Conservation (phyloP, 2,888 invertebrate species). For the Loripinus fragilis region DNA sequence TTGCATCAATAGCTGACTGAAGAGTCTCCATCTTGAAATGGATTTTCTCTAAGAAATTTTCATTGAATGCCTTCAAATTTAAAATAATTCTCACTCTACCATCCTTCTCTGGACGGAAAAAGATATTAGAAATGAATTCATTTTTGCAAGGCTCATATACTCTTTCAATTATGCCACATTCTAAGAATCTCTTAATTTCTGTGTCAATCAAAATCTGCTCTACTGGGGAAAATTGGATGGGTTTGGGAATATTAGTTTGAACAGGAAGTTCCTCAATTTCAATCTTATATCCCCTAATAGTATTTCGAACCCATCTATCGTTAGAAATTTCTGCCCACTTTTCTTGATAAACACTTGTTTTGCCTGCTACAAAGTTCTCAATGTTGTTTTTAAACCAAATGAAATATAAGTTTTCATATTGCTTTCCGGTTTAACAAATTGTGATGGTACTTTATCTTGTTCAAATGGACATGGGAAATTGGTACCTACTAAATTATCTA, state of each 20-base stretch:
- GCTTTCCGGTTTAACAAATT: no score
- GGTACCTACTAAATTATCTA: no score
- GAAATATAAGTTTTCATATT: no score
- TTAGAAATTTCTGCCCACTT: background rate
- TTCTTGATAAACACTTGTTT: background rate
- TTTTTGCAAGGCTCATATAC: background rate
- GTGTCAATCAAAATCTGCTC: background rate
- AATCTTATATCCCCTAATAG: background rate
- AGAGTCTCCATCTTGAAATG: conserved; percentile 19
- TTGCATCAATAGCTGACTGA: conserved; percentile 27
- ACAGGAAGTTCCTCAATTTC: background rate
- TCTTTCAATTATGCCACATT: background rate
- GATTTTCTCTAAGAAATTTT: conserved; percentile 34
- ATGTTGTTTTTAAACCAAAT: background rate
- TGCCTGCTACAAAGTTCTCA: background rate
- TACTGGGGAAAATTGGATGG: background rate
- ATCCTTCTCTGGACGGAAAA: conserved; percentile 10
- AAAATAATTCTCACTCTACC: conserved; percentile 26
- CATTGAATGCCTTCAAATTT: conserved; percentile 37
- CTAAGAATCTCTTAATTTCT: background rate
- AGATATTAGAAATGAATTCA: background rate
- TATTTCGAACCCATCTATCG: background rate
- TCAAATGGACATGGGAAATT: no score
- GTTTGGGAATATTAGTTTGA: background rate
- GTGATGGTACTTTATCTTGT: no score